Percentiles rank a stretch among this genome's conserved stretches.
These are phyloP conservation scores for Cynoglossus semilaevis DNA, from an alignment of 2,113 vertebrate species.

Conservation along the genomic window DNA sequence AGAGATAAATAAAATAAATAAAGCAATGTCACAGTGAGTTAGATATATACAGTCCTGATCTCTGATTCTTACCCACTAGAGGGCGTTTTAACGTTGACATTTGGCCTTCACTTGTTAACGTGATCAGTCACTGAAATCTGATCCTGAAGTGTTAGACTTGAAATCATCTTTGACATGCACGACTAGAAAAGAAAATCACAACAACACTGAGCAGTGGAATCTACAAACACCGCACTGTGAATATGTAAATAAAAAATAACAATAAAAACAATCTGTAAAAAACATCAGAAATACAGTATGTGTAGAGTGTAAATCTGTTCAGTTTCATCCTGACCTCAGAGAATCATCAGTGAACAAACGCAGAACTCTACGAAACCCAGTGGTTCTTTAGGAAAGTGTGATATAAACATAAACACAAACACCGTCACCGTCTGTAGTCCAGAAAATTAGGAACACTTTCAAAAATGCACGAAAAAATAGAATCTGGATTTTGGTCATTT, in stretches of 20 bases:
- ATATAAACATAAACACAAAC: no score
- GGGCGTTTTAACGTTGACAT: no score
- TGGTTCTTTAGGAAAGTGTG: neutral
- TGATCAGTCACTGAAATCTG: no score
- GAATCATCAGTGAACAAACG: neutral
- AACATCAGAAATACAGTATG: constrained; percentile 26
- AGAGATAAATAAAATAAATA: neutral
- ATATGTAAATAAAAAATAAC: constrained; percentile 58
- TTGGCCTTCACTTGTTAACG: no score
- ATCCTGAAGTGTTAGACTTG: constrained; percentile 4
- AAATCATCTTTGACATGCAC: constrained; percentile 58
- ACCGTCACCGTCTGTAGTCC: no score
- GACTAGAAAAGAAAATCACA: constrained; percentile 36
- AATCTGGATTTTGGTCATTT: no score
- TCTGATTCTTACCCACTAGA: no score
- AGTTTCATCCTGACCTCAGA: neutral
- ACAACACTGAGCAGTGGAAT: constrained; percentile 28
- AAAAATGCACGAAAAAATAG: no score
- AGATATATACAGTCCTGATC: no score
- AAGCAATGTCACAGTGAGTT: no score
- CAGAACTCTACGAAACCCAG: neutral
- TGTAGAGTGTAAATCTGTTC: neutral
- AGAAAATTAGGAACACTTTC: no score
- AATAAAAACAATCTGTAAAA: constrained; percentile 40
- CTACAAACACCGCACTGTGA: constrained; percentile 50